Evolutionary conservation across 2,797 vertebrate genomes (phyloP), one percentile per base, ranked within the genome.

Genomic region (Schizopygopsis pylzovi): DNA sequence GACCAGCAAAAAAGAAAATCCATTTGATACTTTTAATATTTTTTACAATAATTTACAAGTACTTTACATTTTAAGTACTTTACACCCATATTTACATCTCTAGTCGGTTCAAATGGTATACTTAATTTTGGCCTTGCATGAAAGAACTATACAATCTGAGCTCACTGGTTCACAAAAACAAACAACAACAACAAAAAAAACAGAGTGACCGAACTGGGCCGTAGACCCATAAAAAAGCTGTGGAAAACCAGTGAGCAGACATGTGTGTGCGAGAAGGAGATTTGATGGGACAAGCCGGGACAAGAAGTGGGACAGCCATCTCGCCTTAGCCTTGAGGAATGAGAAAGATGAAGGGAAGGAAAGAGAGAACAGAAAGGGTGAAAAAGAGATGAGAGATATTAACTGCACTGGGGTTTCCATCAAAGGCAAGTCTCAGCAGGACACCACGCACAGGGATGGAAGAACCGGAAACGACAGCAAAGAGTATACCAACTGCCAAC

Each of bases 401-500:
- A 89, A 86, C 67, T 0, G 89, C 87, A 92, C 90, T 90, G 16
- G 89, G 91, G 81, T 84, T 85, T 87, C 52, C 39, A 79, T 82
- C 61, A 76, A 65, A 87, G 86, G 86, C 87, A 89, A 82, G 85
- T 85, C 83, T 82, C 80, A 86, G 88, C 88, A 89, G 59, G 87
- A 79, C 70, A 33, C 59, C 67, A 54, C 6, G 73, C 12, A 86
- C 28, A 71, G 49, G 33, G 83, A 87, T 28, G 70, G 70, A 8
- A 76, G 80, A 85, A 56, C 49, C 28, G 84, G 73, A 86, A 88
- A 84, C 22, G 86, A 90, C 86, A 45, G 81, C 83, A 86, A 89
- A 72, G 83, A 45, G n/a, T 20, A 6, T 70, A 79, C 47, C 25
- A 33, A 73, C 67, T 52, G 25, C 45, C 56, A 43, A 61, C 43